These are phyloP conservation scores for Harpagifer antarcticus DNA, from an alignment of 2,797 vertebrate species.

Conservation along the genomic window DNA sequence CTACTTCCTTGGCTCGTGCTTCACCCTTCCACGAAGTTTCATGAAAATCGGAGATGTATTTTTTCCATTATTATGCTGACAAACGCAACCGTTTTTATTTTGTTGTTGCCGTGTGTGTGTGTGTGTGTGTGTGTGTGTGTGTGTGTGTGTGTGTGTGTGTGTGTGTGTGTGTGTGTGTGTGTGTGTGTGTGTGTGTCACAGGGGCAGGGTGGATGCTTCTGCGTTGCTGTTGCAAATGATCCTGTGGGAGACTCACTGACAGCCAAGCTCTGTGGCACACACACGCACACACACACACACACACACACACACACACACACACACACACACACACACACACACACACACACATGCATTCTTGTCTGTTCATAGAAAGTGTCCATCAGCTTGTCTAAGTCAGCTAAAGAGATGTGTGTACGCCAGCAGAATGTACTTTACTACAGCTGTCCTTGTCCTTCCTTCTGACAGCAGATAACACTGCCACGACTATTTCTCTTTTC, in stretches of 20 bases:
- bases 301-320: slow-evolving; percentile 18
- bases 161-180: slow-evolving; percentile 19
- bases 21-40: too few relatives aligned
- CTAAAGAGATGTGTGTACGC: slow-evolving; percentile 60
- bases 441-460: slow-evolving; percentile 58
- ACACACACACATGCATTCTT: slow-evolving; percentile 49
- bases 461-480: slow-evolving; percentile 41
- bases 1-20: too few relatives aligned
- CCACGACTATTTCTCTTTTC: slow-evolving; percentile 28
- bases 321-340: slow-evolving; percentile 26
- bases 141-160: slow-evolving; percentile 27
- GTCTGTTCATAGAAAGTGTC: slow-evolving; percentile 74
- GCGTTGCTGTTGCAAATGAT: slow-evolving; percentile 59
- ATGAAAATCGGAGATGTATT: too few relatives aligned
- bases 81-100: too few relatives aligned
- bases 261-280: slow-evolving; percentile 42
- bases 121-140: slow-evolving; percentile 26
- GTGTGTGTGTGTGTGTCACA: neutral
- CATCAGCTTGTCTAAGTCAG: slow-evolving; percentile 71
- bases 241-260: slow-evolving; percentile 61
- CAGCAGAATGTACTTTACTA: slow-evolving; percentile 43
- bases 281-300: slow-evolving; percentile 35
- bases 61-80: too few relatives aligned
- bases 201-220: slow-evolving; percentile 51
- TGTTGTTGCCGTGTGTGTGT: neutral